Percentiles rank a stretch among this genome's conserved stretches.
Conservation (phyloP, 2,888 invertebrate species). For the Toxonevra muliebris region DNA sequence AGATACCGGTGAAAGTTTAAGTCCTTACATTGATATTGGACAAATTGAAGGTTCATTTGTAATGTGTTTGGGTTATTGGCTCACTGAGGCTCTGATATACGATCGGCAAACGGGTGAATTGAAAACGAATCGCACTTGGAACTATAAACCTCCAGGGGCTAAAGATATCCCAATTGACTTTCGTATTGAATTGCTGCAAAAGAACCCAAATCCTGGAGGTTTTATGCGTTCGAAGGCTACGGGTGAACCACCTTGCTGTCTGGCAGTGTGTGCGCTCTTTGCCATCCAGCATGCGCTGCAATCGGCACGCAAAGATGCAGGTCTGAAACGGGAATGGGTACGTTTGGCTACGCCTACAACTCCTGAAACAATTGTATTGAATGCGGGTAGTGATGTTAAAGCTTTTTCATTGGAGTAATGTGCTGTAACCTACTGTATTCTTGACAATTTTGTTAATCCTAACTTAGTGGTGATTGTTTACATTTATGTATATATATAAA, state of each 20-base stretch:
- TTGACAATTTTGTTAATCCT: too few relatives aligned
- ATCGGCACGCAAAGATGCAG: slow-evolving; percentile 72
- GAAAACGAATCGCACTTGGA: slow-evolving; percentile 81
- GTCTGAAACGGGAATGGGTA: slow-evolving; percentile 56
- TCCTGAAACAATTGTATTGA: slow-evolving; percentile 48
- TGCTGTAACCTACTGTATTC: too few relatives aligned
- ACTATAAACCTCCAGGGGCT: slow-evolving; percentile 77
- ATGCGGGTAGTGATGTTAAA: slow-evolving; percentile 42
- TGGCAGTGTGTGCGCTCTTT: slow-evolving; percentile 68
- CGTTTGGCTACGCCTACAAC: slow-evolving; percentile 54
- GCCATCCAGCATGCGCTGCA: slow-evolving; percentile 75
- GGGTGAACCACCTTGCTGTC: slow-evolving; percentile 69
- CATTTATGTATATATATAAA: too few relatives aligned
- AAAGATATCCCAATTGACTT: slow-evolving; percentile 82
- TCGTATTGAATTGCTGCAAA: slow-evolving; percentile 73
- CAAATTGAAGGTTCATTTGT: slow-evolving; percentile 81
- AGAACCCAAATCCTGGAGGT: slow-evolving; percentile 71
- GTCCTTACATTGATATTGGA: slow-evolving; percentile 75
- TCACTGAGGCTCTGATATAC: slow-evolving; percentile 74
- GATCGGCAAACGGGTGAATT: slow-evolving; percentile 72
- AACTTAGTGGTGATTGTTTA: too few relatives aligned
- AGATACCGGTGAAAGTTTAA: slow-evolving; percentile 76
- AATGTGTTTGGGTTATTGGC: slow-evolving; percentile 79
- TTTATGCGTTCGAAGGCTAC: slow-evolving; percentile 76
- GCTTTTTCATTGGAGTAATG: slow-evolving; percentile 38